Conservation (phyloP, 1,140 invertebrate genomes). For the Epicauta chinensis region DNA sequence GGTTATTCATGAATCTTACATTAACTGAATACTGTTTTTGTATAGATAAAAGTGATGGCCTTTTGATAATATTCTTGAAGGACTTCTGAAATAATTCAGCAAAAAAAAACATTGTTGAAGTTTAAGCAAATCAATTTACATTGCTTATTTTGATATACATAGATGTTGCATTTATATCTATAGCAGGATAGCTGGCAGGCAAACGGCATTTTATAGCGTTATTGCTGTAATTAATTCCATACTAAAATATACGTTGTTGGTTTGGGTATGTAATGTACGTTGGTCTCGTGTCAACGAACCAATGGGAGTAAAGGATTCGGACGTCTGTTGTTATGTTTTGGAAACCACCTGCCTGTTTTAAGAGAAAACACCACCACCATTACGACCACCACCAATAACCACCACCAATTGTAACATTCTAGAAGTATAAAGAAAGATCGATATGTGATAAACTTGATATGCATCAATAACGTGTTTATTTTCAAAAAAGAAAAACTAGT, state of each 20-base stretch:
- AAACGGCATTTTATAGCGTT: constrained; percentile 6
- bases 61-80: no score
- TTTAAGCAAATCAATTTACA: no score
- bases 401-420: neutral
- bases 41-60: no score
- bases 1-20: no score
- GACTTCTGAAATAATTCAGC: no score
- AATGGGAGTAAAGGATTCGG: constrained; percentile 11
- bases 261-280: constrained; percentile 8
- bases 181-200: neutral
- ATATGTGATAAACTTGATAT: no score
- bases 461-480: no score
- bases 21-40: no score
- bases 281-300: constrained; percentile 17
- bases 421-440: no score
- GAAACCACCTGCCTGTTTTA: constrained; percentile 9
- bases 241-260: constrained; percentile 12
- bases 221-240: constrained; percentile 17
- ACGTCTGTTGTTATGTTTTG: constrained; percentile 4
- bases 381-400: neutral
- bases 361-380: neutral
- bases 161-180: neutral
- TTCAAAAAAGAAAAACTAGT: no score
- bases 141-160: no score
- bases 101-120: neutral